phyloP scores from a whole-genome alignment of 2,888 invertebrate species.

The Zelleria hepariella region DNA sequence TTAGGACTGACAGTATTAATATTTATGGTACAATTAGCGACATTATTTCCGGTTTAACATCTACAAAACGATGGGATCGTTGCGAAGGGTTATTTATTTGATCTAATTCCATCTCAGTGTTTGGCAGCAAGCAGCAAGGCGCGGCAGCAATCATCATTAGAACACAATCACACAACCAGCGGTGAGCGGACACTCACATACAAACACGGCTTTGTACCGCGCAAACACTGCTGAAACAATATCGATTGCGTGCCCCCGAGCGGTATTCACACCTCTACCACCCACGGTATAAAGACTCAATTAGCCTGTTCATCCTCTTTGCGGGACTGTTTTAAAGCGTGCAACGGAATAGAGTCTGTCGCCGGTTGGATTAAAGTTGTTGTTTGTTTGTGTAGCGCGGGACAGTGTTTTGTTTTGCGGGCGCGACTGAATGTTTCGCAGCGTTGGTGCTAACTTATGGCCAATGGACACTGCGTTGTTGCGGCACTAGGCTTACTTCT shows the following conservation, averaged over 20 bases:
- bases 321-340: neutral
- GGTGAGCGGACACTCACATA: neutral
- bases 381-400: neutral
- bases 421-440: neutral
- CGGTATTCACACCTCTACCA: constrained; percentile 13
- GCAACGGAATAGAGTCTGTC: neutral
- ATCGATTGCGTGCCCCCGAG: constrained; percentile 9
- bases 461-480: neutral
- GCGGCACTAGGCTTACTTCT: neutral
- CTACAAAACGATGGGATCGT: too few relatives aligned
- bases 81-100: too few relatives aligned
- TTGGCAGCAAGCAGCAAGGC: neutral
- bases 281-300: constrained; percentile 13
- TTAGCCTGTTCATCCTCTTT: constrained; percentile 9
- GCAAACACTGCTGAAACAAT: constrained; percentile 8
- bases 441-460: neutral
- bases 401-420: constrained; percentile 1
- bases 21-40: too few relatives aligned
- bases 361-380: neutral
- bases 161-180: neutral
- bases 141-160: neutral
- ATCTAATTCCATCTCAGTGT: too few relatives aligned
- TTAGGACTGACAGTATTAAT: too few relatives aligned
- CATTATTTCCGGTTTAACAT: too few relatives aligned
- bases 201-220: neutral